These are phyloP conservation scores for Poliocrania exsul DNA, from an alignment of 2,797 vertebrate genomes.

Conservation along the genomic window DNA sequence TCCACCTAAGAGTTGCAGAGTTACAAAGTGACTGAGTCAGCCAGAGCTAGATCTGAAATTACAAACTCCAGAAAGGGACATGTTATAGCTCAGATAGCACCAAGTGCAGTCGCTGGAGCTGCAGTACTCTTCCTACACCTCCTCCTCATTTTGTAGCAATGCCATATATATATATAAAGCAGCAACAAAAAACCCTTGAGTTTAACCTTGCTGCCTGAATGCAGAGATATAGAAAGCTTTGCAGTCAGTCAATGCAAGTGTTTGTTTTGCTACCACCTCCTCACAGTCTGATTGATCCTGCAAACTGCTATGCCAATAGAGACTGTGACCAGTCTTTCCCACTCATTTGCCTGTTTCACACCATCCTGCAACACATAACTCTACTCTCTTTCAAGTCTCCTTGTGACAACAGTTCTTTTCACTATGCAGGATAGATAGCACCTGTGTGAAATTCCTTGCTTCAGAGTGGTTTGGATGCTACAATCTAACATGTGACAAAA, in stretches of 20 bases:
- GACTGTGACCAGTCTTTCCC: neutral
- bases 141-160: neutral
- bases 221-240: neutral
- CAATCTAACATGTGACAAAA: neutral
- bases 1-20: neutral
- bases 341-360: neutral
- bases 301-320: neutral
- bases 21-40: neutral
- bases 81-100: neutral
- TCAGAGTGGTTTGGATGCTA: neutral
- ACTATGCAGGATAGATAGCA: accelerated
- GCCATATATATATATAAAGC: neutral
- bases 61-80: accelerated
- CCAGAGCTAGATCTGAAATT: neutral
- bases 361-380: neutral
- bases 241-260: neutral
- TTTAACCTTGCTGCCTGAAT: neutral
- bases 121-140: neutral
- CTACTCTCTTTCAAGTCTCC: neutral
- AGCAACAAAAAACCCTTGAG: neutral
- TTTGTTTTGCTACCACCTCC: neutral
- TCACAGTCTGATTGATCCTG: neutral
- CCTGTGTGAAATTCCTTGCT: neutral
- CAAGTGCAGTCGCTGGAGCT: neutral
- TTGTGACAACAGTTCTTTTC: neutral